phyloP scores from a whole-genome alignment of 2,797 vertebrate species.

The Tokudaia muenninki region DNA sequence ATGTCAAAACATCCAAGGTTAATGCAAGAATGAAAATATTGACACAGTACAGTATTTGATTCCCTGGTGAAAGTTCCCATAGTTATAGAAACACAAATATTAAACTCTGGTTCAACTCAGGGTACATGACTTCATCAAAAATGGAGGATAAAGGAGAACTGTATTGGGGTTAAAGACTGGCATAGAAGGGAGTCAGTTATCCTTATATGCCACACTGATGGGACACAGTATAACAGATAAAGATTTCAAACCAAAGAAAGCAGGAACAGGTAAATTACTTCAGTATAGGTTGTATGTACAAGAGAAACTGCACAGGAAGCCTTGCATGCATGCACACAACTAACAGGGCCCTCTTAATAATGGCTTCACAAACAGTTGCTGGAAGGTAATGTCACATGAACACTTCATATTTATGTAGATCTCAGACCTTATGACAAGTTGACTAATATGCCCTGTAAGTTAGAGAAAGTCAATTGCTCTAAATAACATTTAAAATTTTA shows the following conservation, averaged over 20 bases:
- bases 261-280: background rate
- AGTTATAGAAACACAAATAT: background rate
- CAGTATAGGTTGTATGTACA: background rate
- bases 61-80: background rate
- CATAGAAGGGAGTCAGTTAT: background rate
- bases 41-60: background rate
- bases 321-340: background rate
- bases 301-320: too few relatives aligned
- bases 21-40: background rate
- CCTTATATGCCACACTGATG: background rate
- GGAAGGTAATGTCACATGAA: background rate
- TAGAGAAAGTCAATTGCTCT: conserved; percentile 27
- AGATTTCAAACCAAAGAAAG: background rate
- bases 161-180: too few relatives aligned
- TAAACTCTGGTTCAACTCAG: background rate
- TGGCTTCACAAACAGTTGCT: conserved; percentile 12
- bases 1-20: background rate
- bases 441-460: background rate
- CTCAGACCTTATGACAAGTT: conserved; percentile 9
- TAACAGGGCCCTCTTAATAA: background rate
- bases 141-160: background rate
- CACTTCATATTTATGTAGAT: background rate
- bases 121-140: background rate
- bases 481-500: conserved; percentile 8
- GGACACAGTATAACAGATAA: background rate